Percentiles rank a stretch among this genome's conserved stretches.
These are phyloP conservation scores for Chrysemys picta DNA, from an alignment of 2,113 vertebrate species.

Conservation along the genomic window DNA sequence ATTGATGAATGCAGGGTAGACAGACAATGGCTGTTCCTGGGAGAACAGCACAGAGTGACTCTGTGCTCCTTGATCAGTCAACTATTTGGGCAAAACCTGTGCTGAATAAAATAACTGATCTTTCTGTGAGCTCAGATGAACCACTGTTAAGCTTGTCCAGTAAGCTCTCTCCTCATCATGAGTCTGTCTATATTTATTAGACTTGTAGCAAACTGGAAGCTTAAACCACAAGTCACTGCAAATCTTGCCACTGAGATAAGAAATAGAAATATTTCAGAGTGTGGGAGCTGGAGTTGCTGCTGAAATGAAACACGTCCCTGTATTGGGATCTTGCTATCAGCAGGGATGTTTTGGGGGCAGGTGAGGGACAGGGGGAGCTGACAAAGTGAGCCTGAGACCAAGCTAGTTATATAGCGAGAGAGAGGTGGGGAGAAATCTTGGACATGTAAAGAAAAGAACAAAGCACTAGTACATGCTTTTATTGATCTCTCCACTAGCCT, in stretches of 20 bases:
- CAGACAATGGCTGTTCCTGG: not conserved
- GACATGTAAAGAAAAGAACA: not conserved
- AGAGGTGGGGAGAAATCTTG: constrained; percentile 3
- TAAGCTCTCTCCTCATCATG: not conserved
- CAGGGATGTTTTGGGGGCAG: not conserved
- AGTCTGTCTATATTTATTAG: not conserved
- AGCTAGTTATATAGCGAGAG: not conserved
- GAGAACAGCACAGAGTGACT: not conserved
- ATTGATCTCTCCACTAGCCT: not conserved
- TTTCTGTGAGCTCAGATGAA: not conserved
- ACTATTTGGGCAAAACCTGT: constrained; percentile 17
- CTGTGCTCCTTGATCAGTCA: not conserved
- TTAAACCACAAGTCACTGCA: not conserved
- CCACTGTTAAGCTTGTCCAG: not conserved
- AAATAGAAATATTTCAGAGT: not conserved
- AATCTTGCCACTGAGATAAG: not conserved
- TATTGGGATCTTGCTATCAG: not conserved
- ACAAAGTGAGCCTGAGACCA: not conserved
- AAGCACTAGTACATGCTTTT: not conserved
- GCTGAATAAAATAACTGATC: not conserved
- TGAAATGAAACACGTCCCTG: constrained; percentile 1
- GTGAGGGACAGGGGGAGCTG: not conserved
- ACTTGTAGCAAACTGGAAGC: not conserved
- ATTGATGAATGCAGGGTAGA: not conserved
- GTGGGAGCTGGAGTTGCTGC: not conserved